phyloP scores from a whole-genome alignment of 2,797 vertebrate species.

The Momotus momota region DNA sequence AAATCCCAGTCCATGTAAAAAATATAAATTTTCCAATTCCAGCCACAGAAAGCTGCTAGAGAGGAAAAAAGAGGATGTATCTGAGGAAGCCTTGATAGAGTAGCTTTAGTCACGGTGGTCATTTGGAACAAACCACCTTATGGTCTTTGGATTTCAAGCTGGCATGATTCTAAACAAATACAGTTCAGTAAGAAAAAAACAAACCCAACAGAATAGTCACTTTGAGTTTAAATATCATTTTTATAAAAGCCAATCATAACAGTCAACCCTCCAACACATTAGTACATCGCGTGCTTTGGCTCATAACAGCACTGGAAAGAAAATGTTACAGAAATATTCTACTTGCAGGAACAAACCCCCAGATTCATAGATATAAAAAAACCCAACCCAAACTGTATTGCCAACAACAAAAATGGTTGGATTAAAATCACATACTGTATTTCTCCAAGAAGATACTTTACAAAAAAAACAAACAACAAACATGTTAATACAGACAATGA shows the following conservation, averaged over 20 bases:
- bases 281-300: neutral
- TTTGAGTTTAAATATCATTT: neutral
- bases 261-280: neutral
- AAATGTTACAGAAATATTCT: neutral
- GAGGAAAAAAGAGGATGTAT: too few species aligned
- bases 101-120: neutral
- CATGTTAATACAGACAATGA: neutral
- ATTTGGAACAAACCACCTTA: neutral
- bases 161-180: neutral
- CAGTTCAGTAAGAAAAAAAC: neutral
- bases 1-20: neutral
- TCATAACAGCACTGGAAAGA: neutral
- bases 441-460: neutral
- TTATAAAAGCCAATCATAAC: neutral
- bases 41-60: neutral
- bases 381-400: neutral
- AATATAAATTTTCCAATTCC: neutral
- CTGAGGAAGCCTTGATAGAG: neutral
- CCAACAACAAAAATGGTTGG: neutral
- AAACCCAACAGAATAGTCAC: neutral
- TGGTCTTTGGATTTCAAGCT: neutral
- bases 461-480: neutral
- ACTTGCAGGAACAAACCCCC: neutral
- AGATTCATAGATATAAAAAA: neutral
- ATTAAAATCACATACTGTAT: neutral